Base-by-base conservation (phyloP, 92 coral and sea anemone species). In the Porites evermanni region DNA sequence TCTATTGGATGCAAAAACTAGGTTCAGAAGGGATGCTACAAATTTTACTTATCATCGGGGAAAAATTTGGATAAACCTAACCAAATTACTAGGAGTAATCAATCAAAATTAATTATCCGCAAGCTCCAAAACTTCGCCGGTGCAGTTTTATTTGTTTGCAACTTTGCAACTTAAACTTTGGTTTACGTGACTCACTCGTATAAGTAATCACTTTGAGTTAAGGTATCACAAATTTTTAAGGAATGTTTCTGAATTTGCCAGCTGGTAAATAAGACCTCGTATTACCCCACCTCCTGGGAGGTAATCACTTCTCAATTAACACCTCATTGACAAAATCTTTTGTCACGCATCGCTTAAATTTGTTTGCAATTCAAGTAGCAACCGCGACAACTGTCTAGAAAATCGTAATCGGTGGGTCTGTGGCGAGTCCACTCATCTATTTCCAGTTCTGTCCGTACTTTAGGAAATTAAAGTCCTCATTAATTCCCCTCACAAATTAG, bases 251-350 rank as follows among this genome's bases (percentile, higher is more conserved):
- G 12, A 54, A 50, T 50, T 0, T 64, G 7, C n/a, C 26, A 23
- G 29, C 18, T 70, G 20, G 78, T 53, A 74, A 26, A 16, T 1
- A 12, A 2, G 16, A 52, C 19, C 21, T 53, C 7, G 0, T 1
- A 51, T 13, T 70, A 38, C 47, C 47, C 47, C 47, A 38, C 78
- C 6, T 53, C 26, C 70, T 69, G 20, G 70, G 67, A 29, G 75
- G 66, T 70, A 59, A 70, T 63, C 19, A 59, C 12, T 81, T 38
- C 19, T 14, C 70, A 56, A 71, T 81, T 81, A 71, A 47, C 78
- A 56, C 78, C 68, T 70, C 12, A 19, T 71, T 70, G 58, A 24
- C 1, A 54, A 81, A 23, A 72, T 26, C 53, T 3, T 67, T 80
- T 11, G 6, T 8, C 7, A 2, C 8, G 3, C 26, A 60, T 1